Evolutionary conservation across 2,113 vertebrate genomes (phyloP).

Genomic region (Zeus faber): DNA sequence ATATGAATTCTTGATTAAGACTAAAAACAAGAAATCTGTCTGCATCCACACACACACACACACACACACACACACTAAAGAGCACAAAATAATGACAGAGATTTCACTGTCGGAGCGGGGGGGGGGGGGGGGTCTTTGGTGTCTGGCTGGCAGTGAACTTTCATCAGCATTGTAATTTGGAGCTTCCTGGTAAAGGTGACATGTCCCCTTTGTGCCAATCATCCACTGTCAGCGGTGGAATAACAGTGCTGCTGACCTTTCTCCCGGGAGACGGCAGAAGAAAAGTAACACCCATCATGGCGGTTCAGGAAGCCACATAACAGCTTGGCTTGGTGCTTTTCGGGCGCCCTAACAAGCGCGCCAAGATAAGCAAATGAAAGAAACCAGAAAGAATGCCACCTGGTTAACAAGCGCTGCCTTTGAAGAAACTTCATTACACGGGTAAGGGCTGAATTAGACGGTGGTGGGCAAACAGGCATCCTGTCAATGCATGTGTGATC

Average conservation of each 20-base stretch:
- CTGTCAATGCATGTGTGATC: too few species aligned
- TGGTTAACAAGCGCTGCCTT: not conserved
- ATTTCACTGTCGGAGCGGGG: not conserved
- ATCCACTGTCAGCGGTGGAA: constrained; percentile 15
- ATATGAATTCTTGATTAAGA: too few species aligned
- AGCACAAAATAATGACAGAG: too few species aligned
- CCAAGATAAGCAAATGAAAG: constrained; percentile 5
- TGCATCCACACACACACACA: not conserved
- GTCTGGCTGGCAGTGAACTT: constrained; percentile 28
- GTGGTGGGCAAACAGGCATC: too few species aligned
- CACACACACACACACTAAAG: not conserved
- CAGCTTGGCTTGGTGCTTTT: constrained; percentile 8
- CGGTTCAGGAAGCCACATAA: constrained; percentile 5
- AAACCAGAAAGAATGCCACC: not conserved
- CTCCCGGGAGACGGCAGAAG: not conserved
- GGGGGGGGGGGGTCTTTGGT: not conserved
- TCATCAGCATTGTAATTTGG: constrained; percentile 34
- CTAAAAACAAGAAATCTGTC: too few species aligned
- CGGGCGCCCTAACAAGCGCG: constrained; percentile 26
- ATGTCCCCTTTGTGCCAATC: constrained; percentile 26
- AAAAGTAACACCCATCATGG: constrained; percentile 10
- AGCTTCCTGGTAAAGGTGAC: constrained; percentile 19
- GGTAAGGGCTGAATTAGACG: not conserved
- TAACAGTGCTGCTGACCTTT: constrained; percentile 29
- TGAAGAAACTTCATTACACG: not conserved